These are phyloP conservation scores for Hyposmocoma kahamanoa DNA, from an alignment of 1,140 invertebrate species.

Conservation along the genomic window DNA sequence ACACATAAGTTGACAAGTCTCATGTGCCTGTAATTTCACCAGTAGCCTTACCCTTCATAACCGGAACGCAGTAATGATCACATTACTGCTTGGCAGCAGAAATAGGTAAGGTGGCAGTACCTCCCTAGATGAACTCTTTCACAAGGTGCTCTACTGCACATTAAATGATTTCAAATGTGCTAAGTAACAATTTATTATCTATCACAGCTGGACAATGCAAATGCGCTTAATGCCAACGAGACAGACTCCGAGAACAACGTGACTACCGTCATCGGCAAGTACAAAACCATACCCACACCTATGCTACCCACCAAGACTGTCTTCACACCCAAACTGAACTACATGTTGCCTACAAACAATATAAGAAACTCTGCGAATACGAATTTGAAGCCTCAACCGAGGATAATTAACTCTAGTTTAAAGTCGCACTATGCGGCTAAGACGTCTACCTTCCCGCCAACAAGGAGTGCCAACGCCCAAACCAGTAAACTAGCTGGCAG, in stretches of 20 bases:
- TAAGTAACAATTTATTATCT: neutral
- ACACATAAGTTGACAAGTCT: too few relatives aligned
- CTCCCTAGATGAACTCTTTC: too few relatives aligned
- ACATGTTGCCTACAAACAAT: slow-evolving; percentile 64
- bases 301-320: slow-evolving; percentile 54
- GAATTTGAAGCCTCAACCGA: slow-evolving; percentile 52
- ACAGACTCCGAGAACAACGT: slow-evolving; percentile 62
- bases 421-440: slow-evolving; percentile 58
- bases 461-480: slow-evolving; percentile 58
- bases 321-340: slow-evolving; percentile 55
- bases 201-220: slow-evolving; percentile 62
- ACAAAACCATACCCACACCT: slow-evolving; percentile 52
- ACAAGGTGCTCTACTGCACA: neutral
- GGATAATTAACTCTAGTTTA: slow-evolving; percentile 40
- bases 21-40: too few relatives aligned
- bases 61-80: too few relatives aligned
- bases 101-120: too few relatives aligned
- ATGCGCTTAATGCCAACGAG: slow-evolving; percentile 55
- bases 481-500: slow-evolving; percentile 35
- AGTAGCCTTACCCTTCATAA: too few relatives aligned
- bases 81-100: too few relatives aligned
- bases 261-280: slow-evolving; percentile 56
- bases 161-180: neutral
- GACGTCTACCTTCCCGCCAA: slow-evolving; percentile 66
- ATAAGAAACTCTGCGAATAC: slow-evolving; percentile 58